Evolutionary conservation across 2,888 invertebrate genomes (phyloP).

Genomic region (Meganola albula): DNA sequence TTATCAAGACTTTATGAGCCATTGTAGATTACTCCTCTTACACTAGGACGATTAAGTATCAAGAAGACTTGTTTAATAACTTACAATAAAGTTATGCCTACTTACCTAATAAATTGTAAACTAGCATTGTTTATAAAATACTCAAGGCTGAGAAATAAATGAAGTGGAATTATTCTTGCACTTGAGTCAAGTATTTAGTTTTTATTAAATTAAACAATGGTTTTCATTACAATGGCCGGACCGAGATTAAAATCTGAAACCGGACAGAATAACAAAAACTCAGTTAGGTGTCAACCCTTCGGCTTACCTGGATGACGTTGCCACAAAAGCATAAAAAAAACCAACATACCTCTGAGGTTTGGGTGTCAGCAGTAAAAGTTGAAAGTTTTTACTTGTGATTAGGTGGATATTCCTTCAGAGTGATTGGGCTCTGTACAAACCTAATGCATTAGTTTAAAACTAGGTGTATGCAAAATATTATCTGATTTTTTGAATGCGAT

Average conservation of each 20-base stretch:
- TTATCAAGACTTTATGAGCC: conserved; percentile 38
- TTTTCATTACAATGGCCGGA: conserved; percentile 13
- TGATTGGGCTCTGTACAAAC: no score
- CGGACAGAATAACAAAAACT: conserved; percentile 18
- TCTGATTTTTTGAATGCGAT: no score
- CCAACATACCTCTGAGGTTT: conserved; percentile 18
- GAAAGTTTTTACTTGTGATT: conserved; percentile 7
- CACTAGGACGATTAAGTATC: conserved; percentile 7
- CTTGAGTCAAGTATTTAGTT: conserved; percentile 6
- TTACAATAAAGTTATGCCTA: conserved; percentile 13
- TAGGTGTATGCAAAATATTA: no score
- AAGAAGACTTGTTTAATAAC: conserved; percentile 18
- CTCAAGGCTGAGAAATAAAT: conserved; percentile 7
- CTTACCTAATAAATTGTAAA: conserved; percentile 9
- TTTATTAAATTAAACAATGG: no score
- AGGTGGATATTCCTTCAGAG: no score
- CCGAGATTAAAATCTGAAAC: conserved; percentile 11
- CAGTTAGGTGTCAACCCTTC: conserved; percentile 4
- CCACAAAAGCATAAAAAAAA: conserved; percentile 20
- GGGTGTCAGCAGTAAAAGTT: conserved; percentile 10
- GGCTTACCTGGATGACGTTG: conserved; percentile 28
- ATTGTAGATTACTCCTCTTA: conserved; percentile 31
- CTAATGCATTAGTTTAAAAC: no score
- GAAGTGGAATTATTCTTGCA: conserved; percentile 13
- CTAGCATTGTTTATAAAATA: conserved; percentile 21